These are phyloP conservation scores for Oscheius sp. DNA, from an alignment of 2,888 invertebrate species.

Conservation along the genomic window DNA sequence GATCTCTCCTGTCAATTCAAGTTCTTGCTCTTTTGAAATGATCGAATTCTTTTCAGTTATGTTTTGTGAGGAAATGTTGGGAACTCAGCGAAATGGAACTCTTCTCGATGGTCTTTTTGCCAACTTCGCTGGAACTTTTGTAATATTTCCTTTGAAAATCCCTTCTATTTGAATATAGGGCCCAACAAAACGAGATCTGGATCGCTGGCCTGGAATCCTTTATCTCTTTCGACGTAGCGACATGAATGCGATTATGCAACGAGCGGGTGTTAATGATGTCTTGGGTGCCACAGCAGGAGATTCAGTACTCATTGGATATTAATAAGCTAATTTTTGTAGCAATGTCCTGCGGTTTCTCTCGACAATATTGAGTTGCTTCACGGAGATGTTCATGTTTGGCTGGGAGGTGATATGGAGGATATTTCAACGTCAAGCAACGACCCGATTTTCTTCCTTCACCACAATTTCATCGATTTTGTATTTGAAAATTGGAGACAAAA, in stretches of 20 bases:
- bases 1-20: background rate
- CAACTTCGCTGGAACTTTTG: conserved; percentile 20
- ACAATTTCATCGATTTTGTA: conserved; percentile 15
- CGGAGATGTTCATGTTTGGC: conserved; percentile 27
- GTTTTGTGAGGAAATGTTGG: conserved; percentile 21
- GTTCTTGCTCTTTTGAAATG: no score
- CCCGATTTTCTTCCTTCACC: conserved; percentile 29
- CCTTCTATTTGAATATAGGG: background rate
- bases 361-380: conserved; percentile 13
- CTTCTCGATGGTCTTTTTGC: conserved; percentile 19
- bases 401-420: conserved; percentile 26
- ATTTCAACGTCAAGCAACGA: conserved; percentile 21
- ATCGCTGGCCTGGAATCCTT: conserved; percentile 14
- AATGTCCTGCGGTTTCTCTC: conserved; percentile 1
- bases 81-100: conserved; percentile 18
- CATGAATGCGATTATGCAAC: background rate
- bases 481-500: conserved; percentile 17
- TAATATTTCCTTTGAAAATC: background rate
- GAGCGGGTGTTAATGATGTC: background rate
- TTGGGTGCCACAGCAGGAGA: conserved; percentile 19
- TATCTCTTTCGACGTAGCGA: conserved; percentile 1
- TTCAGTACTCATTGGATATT: background rate
- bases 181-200: background rate
- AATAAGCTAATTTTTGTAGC: background rate
- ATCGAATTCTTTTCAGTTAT: background rate